Conservation (phyloP, 2,113 vertebrate species). For the Petrocephalus zakoni region DNA sequence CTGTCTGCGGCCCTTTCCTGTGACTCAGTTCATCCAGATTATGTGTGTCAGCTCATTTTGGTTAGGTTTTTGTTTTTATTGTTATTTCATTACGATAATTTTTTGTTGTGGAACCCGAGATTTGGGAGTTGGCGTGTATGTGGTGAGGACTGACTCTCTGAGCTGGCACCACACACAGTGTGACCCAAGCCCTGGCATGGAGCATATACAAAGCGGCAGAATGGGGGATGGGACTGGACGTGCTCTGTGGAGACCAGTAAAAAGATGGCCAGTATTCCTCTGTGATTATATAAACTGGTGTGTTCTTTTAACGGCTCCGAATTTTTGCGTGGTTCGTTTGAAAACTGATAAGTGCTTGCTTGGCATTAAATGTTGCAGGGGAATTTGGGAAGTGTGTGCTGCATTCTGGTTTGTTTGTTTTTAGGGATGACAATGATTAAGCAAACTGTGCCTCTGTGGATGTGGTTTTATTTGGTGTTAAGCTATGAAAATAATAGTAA, state of each 20-base stretch:
- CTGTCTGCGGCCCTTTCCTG: background rate
- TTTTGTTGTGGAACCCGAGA: background rate
- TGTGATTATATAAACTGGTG: background rate
- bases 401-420: background rate
- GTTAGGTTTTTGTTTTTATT: background rate
- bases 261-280: background rate
- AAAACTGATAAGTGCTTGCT: background rate
- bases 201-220: background rate
- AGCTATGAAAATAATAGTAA: background rate
- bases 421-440: background rate
- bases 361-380: background rate
- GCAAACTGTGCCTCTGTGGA: background rate
- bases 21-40: background rate
- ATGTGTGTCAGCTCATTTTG: background rate
- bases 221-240: slow-evolving; percentile 5
- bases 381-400: background rate
- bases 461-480: background rate
- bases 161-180: background rate
- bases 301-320: background rate
- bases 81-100: background rate
- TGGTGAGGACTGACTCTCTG: background rate
- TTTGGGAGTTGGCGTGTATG: background rate
- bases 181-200: background rate
- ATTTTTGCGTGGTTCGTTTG: background rate
- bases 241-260: background rate